Evolutionary conservation across 2,113 vertebrate species (phyloP).

Genomic region (Cebus imitator): DNA sequence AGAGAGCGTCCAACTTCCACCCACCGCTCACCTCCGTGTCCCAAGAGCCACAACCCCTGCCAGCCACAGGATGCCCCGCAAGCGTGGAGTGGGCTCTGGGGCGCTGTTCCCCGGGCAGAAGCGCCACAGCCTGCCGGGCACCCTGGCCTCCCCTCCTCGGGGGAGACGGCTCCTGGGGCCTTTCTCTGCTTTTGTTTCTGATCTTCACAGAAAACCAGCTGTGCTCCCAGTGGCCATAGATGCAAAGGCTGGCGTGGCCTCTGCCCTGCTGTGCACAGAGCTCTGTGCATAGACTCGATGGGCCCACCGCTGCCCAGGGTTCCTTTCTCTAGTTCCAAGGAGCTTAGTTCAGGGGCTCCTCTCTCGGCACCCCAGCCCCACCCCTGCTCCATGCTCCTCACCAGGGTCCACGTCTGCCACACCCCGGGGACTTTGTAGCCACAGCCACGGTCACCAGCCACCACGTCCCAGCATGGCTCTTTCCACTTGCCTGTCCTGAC

Average conservation of each 20-base stretch:
- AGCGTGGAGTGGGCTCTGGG: neutral
- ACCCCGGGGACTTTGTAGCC: too few relatives aligned
- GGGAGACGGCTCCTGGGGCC: too few relatives aligned
- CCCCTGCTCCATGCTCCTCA: too few relatives aligned
- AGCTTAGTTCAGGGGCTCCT: too few relatives aligned
- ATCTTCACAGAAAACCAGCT: neutral
- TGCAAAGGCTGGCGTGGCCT: rapidly evolving
- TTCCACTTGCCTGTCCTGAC: neutral
- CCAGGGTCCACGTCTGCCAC: neutral
- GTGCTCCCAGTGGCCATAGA: neutral
- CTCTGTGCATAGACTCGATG: rapidly evolving
- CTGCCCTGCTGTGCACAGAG: neutral
- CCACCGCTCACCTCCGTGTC: neutral
- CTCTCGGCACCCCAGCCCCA: neutral
- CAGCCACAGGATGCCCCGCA: neutral
- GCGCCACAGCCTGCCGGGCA: too few relatives aligned
- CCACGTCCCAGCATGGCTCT: neutral
- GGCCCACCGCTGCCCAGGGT: neutral
- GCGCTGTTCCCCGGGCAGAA: neutral
- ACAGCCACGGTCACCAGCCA: neutral
- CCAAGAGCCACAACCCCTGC: neutral
- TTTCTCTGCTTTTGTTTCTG: neutral
- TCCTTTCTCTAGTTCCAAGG: neutral
- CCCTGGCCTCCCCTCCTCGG: too few relatives aligned
- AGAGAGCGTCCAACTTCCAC: neutral